Evolutionary conservation across 2,888 invertebrate genomes (phyloP).

Genomic region (Odontocerum albicorne): DNA sequence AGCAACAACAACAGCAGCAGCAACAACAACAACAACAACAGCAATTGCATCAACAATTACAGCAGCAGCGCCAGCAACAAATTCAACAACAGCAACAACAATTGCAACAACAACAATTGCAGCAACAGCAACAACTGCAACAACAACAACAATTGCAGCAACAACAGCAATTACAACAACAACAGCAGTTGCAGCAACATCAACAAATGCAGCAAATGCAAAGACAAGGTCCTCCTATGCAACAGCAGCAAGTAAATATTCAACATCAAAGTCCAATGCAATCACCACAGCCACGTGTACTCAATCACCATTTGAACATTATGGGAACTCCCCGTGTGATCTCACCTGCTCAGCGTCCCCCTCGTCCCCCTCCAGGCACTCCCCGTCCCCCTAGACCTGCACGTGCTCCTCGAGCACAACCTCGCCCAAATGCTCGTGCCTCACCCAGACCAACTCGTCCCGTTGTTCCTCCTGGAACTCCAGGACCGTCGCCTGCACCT

Average conservation of each 20-base stretch:
- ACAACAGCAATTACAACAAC: conserved; percentile 43
- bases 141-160: conserved; percentile 45
- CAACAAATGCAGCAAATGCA: conserved; percentile 25
- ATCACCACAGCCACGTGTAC: conserved; percentile 21
- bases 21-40: conserved; percentile 26
- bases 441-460: conserved; percentile 15
- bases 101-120: conserved; percentile 39
- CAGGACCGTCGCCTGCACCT: background rate
- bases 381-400: conserved; percentile 9
- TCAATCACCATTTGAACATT: conserved; percentile 25
- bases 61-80: conserved; percentile 48
- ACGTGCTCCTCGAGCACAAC: conserved; percentile 17
- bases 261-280: conserved; percentile 18
- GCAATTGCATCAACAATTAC: conserved; percentile 27
- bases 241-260: conserved; percentile 9
- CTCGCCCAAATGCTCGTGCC: conserved; percentile 13
- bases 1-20: conserved; percentile 30
- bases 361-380: conserved; percentile 1
- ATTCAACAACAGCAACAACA: conserved; percentile 29
- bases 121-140: conserved; percentile 43
- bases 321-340: conserved; percentile 14
- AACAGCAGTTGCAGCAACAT: conserved; percentile 43
- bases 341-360: conserved; percentile 3
- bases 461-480: background rate
- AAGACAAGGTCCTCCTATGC: conserved; percentile 18